Evolutionary conservation across 2,113 vertebrate species (phyloP), one percentile per base, ranked within the genome.

Genomic region (Lutjanus erythropterus): DNA sequence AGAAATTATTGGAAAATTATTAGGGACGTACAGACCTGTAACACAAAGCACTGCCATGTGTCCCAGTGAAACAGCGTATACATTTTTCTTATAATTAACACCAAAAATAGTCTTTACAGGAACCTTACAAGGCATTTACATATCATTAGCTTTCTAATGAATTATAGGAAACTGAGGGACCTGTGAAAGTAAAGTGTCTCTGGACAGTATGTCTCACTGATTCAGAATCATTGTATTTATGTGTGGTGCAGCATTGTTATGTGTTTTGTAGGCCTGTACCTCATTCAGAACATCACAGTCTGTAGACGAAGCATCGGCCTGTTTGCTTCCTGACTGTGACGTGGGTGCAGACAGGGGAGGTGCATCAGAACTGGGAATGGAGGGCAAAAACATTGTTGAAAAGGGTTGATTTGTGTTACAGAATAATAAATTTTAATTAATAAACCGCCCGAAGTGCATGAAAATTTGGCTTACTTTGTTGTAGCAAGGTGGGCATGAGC

Each of bases 391-490:
- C 35, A 4, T 2, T 21, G 31, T 35, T 60, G 6, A 61, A 50
- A n/a, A 14, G 27, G 9, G 42, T 6, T 65, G 9, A 50, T 64
- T 23, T 68, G 0, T 1, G 18, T 19, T 21, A 61, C 9, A 42
- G 19, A 73, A 60, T 1, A 2, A 39, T 21, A 15, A 78, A 44
- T 0, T 9, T 44, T 62, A n/a, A n/a, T n/a, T n/a, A n/a, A n/a
- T n/a, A n/a, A n/a, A n/a, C n/a, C n/a, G n/a, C n/a, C 15, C 16
- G 2, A 53, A 16, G 18, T 11, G 33, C 21, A 15, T 12, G 29
- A 35, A 66, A 14, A 35, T 7, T 27, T 67, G 65, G 3, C 90
- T 88, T 89, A 93, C 91, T 79, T 73, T 77, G 69, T 11, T 7
- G 55, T 18, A 8, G 70, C 9, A 55, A 29, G 12, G 12, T 65